Evolutionary conservation across 2,797 vertebrate genomes (phyloP).

Genomic region (Mormyrops attenuatus): DNA sequence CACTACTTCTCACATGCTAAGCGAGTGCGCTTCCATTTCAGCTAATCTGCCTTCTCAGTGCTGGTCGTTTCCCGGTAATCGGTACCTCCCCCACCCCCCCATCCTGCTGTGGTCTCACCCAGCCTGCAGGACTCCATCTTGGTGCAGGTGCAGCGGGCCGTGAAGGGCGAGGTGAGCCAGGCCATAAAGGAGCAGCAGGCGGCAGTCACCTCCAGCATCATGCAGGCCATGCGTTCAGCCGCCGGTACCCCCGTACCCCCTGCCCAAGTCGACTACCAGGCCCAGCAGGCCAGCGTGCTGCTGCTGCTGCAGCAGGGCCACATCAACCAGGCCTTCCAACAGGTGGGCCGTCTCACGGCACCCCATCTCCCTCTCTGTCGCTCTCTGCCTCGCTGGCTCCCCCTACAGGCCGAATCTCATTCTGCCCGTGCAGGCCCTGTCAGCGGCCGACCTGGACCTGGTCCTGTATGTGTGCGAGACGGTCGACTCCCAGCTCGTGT

Average conservation of each 20-base stretch:
- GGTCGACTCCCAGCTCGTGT: slow-evolving; percentile 91
- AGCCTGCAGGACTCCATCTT: slow-evolving; percentile 95
- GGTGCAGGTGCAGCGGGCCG: slow-evolving; percentile 87
- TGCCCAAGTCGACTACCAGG: slow-evolving; percentile 87
- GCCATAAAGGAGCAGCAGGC: slow-evolving; percentile 98
- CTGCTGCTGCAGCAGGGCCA: slow-evolving; percentile 94
- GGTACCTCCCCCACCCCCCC: slow-evolving; percentile 35
- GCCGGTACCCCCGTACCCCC: slow-evolving; percentile 88
- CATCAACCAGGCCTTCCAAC: slow-evolving; percentile 96
- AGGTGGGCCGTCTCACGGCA: slow-evolving; percentile 68
- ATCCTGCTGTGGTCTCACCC: slow-evolving; percentile 17
- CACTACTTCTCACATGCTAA: too few relatives aligned
- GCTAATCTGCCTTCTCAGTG: too few relatives aligned
- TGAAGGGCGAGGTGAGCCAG: slow-evolving; percentile 89
- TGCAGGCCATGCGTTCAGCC: slow-evolving; percentile 96
- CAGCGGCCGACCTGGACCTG: slow-evolving; percentile 90
- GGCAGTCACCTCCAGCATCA: slow-evolving; percentile 89
- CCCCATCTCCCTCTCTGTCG: slow-evolving; percentile 51
- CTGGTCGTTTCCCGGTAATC: too few relatives aligned
- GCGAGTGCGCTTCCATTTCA: too few relatives aligned
- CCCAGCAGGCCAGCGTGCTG: slow-evolving; percentile 87
- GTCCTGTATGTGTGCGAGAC: slow-evolving; percentile 96
- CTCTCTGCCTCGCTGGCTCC: background rate
- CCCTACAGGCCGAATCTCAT: background rate
- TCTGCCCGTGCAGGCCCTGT: slow-evolving; percentile 66